A percentile compares a stretch with the other conserved stretches of the same genome.
Evolutionary conservation across 2,797 vertebrate genomes (phyloP).

Genomic region (Neopelma chrysocephalum): DNA sequence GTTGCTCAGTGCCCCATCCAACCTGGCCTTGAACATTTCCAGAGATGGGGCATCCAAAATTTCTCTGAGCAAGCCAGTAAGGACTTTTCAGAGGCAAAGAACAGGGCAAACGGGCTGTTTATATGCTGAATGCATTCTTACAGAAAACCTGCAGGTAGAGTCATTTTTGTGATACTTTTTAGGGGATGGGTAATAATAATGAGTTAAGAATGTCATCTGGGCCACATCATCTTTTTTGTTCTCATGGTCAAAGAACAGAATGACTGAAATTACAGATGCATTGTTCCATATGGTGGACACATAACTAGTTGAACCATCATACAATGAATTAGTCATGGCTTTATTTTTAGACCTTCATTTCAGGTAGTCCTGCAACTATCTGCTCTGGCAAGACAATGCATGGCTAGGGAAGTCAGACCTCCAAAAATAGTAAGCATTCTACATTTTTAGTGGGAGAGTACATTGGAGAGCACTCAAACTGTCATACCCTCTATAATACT

Average conservation of each 20-base stretch:
- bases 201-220: neutral
- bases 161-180: neutral
- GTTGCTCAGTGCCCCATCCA: neutral
- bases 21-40: neutral
- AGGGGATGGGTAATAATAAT: neutral
- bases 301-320: neutral
- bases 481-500: neutral
- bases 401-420: conserved; percentile 2
- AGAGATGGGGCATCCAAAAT: neutral
- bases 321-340: conserved; percentile 23
- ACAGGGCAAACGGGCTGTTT: neutral
- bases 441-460: neutral
- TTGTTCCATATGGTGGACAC: conserved; percentile 20
- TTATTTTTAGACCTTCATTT: conserved; percentile 37
- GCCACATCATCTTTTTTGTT: neutral
- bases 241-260: conserved; percentile 23
- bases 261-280: neutral
- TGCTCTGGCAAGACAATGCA: neutral
- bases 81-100: neutral
- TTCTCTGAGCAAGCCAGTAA: neutral
- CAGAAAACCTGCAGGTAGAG: neutral
- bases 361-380: conserved; percentile 14
- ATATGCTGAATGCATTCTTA: neutral
- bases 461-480: neutral
- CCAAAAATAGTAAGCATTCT: conserved; percentile 26